Conservation (phyloP, 2,113 vertebrate species). For the cattle (Bos taurus) region DNA sequence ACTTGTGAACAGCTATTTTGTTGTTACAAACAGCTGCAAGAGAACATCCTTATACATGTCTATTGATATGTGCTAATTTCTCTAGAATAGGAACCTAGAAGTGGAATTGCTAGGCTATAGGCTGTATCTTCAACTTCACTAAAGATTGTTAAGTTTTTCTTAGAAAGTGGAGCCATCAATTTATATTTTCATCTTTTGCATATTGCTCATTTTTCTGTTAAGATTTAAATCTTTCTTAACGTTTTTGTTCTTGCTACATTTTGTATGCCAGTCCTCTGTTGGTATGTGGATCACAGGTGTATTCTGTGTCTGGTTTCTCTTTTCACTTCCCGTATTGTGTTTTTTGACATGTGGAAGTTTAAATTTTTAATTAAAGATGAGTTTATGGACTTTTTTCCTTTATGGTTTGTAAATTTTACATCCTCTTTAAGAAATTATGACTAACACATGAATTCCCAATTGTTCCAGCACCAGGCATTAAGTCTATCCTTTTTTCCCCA, state of each 20-base stretch:
- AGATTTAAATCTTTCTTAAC: neutral
- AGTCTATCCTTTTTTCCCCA: neutral
- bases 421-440: conserved; percentile 4
- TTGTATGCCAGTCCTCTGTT: neutral
- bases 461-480: neutral
- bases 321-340: neutral
- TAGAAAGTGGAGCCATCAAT: neutral
- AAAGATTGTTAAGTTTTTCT: neutral
- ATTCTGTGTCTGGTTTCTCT: neutral
- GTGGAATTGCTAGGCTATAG: neutral
- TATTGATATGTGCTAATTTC: neutral
- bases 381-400: neutral
- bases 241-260: conserved; percentile 19
- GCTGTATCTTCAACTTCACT: neutral
- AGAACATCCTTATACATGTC: neutral
- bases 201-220: neutral
- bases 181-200: neutral
- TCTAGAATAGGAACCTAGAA: neutral
- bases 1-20: neutral
- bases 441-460: neutral
- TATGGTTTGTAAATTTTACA: conserved; percentile 1
- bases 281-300: neutral
- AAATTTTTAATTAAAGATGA: neutral
- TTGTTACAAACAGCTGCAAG: neutral
- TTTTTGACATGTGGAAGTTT: neutral